These are phyloP conservation scores for Pseudomyrmex sp. DNA, from an alignment of 1,140 invertebrate genomes.

Conservation along the genomic window DNA sequence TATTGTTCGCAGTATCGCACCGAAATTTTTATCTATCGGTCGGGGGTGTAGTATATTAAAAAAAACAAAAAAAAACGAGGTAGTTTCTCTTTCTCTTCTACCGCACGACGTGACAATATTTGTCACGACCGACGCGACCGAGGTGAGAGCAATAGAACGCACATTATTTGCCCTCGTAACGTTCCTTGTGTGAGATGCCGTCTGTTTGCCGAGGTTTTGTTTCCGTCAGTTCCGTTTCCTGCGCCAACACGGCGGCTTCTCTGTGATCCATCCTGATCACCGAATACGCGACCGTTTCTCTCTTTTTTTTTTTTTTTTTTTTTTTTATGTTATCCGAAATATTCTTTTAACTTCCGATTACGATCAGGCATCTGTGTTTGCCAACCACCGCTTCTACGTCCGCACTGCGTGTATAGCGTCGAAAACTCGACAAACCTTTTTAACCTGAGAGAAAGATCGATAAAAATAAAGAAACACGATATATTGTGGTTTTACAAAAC, in stretches of 20 bases:
- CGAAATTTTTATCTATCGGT: constrained; percentile 69
- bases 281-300: constrained; percentile 70
- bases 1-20: constrained; percentile 62
- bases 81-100: constrained; percentile 26
- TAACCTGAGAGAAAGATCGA: too few relatives aligned
- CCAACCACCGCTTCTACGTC: neutral
- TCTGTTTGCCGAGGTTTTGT: constrained; percentile 83
- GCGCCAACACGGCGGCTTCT: constrained; percentile 80
- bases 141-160: constrained; percentile 70
- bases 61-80: constrained; percentile 34
- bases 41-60: neutral
- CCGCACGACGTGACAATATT: constrained; percentile 77
- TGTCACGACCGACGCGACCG: constrained; percentile 69
- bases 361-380: neutral
- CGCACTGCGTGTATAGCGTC: too few relatives aligned
- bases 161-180: constrained; percentile 80
- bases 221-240: constrained; percentile 85
- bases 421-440: too few relatives aligned
- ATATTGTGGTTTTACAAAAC: too few relatives aligned
- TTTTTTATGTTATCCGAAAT: too few relatives aligned
- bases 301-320: neutral
- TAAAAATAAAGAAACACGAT: too few relatives aligned
- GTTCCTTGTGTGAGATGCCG: constrained; percentile 74
- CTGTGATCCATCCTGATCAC: constrained; percentile 78
- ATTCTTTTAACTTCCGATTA: constrained; percentile 62